phyloP scores from a whole-genome alignment of 2,797 vertebrate species.

The Agapornis canus region DNA sequence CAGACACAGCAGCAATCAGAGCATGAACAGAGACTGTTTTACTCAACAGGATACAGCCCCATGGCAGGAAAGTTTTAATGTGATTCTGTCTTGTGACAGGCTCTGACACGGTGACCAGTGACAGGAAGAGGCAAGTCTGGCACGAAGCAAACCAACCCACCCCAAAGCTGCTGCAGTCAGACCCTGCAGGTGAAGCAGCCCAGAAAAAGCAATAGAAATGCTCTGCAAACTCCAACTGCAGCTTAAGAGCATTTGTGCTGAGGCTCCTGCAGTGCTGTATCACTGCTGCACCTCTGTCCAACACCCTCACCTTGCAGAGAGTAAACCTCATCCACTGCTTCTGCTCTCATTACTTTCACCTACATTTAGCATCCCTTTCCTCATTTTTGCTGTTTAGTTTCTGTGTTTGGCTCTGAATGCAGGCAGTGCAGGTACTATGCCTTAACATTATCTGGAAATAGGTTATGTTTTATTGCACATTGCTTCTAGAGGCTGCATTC shows the following conservation, averaged over 20 bases:
- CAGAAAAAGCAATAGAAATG: background rate
- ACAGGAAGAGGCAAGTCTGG: background rate
- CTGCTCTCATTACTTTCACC: background rate
- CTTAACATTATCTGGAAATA: background rate
- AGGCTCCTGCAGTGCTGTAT: rapidly evolving
- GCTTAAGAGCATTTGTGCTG: rapidly evolving
- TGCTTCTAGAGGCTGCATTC: background rate
- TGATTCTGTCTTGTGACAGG: background rate
- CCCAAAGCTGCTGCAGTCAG: background rate
- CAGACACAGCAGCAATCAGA: background rate
- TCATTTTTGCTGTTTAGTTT: background rate
- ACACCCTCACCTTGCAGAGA: background rate
- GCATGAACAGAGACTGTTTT: background rate
- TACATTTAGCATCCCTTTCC: background rate
- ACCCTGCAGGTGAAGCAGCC: background rate
- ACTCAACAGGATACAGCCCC: background rate
- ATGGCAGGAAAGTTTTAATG: background rate
- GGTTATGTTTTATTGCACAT: background rate
- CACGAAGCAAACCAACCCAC: background rate
- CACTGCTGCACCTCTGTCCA: background rate
- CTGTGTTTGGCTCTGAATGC: background rate
- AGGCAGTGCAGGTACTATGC: background rate
- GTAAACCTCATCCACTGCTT: background rate
- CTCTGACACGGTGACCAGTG: rapidly evolving
- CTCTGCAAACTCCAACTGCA: background rate